These are phyloP conservation scores for Passer montanus DNA, from an alignment of 2,113 vertebrate genomes.

Conservation along the genomic window DNA sequence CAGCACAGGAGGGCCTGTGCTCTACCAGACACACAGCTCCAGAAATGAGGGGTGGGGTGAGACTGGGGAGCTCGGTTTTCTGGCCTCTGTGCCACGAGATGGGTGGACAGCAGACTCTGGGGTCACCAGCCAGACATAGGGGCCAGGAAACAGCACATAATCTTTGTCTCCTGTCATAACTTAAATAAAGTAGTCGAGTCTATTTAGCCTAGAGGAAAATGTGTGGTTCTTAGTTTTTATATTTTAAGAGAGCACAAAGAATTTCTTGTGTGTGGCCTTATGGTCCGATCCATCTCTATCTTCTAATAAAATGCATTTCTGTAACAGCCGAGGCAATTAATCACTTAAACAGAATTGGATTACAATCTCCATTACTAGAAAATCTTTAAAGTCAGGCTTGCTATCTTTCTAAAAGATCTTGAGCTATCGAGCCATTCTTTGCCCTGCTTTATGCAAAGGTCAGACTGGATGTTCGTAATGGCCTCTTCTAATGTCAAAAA, in stretches of 20 bases:
- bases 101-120: neutral
- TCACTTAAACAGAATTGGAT: constrained; percentile 58
- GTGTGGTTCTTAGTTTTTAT: neutral
- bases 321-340: constrained; percentile 51
- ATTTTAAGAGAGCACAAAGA: constrained; percentile 2
- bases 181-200: neutral
- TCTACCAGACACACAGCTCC: neutral
- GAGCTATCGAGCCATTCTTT: constrained; percentile 14
- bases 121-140: neutral
- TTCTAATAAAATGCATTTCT: constrained; percentile 59
- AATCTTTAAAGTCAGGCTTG: constrained; percentile 43
- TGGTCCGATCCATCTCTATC: neutral
- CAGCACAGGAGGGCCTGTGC: too few relatives aligned
- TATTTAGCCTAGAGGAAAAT: neutral
- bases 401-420: constrained; percentile 33
- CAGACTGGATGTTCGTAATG: constrained; percentile 17
- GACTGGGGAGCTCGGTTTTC: neutral
- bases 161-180: neutral
- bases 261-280: neutral
- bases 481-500: constrained; percentile 48
- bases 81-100: rapidly evolving
- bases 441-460: constrained; percentile 48
- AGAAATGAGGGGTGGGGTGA: neutral
- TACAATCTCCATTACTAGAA: constrained; percentile 52
- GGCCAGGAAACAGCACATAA: neutral